A percentile compares a stretch with the other conserved stretches of the same genome.
These are phyloP conservation scores for Aproaerema taeniolella DNA, from an alignment of 2,888 invertebrate species.

Conservation along the genomic window DNA sequence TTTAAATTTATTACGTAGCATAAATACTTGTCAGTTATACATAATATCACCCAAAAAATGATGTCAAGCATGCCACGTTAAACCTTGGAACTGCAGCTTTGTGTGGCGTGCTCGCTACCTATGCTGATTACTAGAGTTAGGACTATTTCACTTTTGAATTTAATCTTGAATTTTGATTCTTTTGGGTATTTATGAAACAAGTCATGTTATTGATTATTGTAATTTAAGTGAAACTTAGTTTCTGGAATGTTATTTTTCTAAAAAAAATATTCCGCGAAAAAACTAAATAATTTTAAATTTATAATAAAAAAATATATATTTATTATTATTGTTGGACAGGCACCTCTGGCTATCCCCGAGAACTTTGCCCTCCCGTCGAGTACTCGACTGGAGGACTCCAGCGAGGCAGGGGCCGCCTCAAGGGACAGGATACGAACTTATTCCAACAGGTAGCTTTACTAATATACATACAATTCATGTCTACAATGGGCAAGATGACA, in stretches of 20 bases:
- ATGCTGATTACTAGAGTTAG: no score
- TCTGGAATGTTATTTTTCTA: background rate
- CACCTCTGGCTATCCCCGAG: constrained; percentile 60
- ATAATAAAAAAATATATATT: background rate
- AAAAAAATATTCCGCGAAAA: background rate
- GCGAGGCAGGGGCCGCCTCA: constrained; percentile 37
- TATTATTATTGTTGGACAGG: constrained; percentile 29
- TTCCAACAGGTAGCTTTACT: constrained; percentile 41
- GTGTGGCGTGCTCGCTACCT: no score
- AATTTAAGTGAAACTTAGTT: background rate
- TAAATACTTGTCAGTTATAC: no score
- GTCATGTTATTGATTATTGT: background rate
- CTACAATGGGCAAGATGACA: no score
- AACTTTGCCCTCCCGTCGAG: constrained; percentile 43
- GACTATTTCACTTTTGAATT: no score
- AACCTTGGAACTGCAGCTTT: no score
- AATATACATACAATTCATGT: background rate
- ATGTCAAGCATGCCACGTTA: no score
- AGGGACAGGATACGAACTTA: constrained; percentile 45
- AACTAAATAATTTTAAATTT: background rate
- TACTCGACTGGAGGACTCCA: constrained; percentile 29
- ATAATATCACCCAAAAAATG: no score
- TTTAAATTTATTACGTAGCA: no score
- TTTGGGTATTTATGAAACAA: no score
- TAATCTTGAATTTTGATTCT: no score